Conservation (phyloP, 2,888 invertebrate species). For the Mesorhabditis spiculigera region DNA sequence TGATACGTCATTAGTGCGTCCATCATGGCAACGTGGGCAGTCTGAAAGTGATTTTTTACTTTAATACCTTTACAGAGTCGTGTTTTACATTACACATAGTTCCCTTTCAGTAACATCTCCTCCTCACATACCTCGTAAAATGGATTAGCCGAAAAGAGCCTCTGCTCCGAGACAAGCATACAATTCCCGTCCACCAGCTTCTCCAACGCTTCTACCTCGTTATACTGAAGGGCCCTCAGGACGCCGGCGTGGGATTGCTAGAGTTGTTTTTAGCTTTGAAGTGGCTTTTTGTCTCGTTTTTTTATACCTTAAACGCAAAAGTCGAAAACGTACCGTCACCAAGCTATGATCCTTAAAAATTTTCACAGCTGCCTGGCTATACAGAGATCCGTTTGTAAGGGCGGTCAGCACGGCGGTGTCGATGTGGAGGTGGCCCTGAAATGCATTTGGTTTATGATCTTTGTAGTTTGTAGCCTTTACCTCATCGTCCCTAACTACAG, state of each 20-base stretch:
- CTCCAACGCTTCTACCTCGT: constrained; percentile 53
- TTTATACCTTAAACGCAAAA: not conserved
- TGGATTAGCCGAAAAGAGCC: constrained; percentile 59
- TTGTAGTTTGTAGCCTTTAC: constrained; percentile 19
- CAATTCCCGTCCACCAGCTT: constrained; percentile 56
- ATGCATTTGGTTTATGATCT: constrained; percentile 9
- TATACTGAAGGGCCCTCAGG: constrained; percentile 58
- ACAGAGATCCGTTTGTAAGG: constrained; percentile 59
- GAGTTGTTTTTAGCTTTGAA: constrained; percentile 10
- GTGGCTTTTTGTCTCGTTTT: too few relatives aligned
- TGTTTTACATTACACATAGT: not conserved
- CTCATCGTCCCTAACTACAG: constrained; percentile 44
- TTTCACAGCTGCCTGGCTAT: constrained; percentile 61
- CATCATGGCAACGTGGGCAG: constrained; percentile 61
- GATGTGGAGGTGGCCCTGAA: constrained; percentile 39
- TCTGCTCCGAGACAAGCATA: constrained; percentile 59
- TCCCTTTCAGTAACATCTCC: not conserved
- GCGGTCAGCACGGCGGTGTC: constrained; percentile 40
- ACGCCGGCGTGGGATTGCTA: constrained; percentile 59
- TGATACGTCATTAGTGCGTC: constrained; percentile 62
- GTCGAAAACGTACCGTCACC: constrained; percentile 34
- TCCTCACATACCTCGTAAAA: constrained; percentile 58
- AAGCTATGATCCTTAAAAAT: constrained; percentile 58
- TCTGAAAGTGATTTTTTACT: constrained; percentile 46
- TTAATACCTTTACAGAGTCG: not conserved